Conservation (phyloP, 2,113 vertebrate genomes). For the Antechinus flavipes region DNA sequence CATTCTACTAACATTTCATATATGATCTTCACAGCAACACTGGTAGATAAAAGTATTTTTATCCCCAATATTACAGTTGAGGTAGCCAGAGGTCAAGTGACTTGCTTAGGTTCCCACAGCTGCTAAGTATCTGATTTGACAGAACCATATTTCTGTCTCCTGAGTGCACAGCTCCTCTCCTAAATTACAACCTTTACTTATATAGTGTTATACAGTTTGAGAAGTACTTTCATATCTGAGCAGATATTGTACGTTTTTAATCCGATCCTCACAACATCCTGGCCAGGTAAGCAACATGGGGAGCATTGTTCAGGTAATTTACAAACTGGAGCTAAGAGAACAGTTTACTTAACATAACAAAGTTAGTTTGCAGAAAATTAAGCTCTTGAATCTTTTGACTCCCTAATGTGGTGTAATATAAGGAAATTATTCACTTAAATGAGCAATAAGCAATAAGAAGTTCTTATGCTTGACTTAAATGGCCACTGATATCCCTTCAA, state of each 20-base stretch:
- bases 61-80: background rate
- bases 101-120: background rate
- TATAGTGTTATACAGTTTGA: background rate
- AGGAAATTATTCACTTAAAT: background rate
- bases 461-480: background rate
- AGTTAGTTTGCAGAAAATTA: background rate
- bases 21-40: background rate
- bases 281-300: background rate
- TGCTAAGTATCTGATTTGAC: background rate
- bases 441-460: background rate
- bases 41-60: background rate
- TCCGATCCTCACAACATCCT: background rate
- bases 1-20: background rate
- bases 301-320: background rate
- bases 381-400: background rate
- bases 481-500: background rate
- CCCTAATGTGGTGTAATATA: background rate
- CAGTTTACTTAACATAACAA: background rate
- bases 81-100: background rate
- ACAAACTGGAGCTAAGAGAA: background rate
- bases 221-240: background rate
- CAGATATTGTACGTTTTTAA: background rate
- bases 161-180: background rate
- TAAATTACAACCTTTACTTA: background rate
- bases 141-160: background rate